These are phyloP conservation scores for Hypotaenidia philippensis DNA, from an alignment of 2,797 vertebrate species.

Conservation along the genomic window DNA sequence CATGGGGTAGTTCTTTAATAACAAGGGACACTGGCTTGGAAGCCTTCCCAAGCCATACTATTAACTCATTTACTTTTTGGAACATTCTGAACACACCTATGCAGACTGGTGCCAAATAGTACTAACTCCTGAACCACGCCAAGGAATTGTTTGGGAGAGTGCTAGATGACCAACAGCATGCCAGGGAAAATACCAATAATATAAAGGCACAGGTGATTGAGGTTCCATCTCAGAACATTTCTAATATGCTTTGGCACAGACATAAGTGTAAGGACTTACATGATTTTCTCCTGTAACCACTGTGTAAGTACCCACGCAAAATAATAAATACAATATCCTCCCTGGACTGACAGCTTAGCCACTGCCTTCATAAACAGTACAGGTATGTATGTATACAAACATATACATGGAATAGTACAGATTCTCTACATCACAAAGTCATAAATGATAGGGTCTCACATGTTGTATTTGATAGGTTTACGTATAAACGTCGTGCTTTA, in stretches of 20 bases:
- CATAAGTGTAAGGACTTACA: not conserved
- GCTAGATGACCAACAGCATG: not conserved
- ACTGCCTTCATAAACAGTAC: not conserved
- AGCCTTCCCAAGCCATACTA: not conserved
- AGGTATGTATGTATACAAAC: fast-evolving
- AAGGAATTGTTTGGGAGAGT: not conserved
- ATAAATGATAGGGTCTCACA: not conserved
- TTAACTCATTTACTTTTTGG: not conserved
- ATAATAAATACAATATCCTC: not conserved
- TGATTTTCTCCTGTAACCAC: not conserved
- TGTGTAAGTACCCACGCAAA: not conserved
- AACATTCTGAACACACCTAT: not conserved
- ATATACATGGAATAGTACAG: not conserved
- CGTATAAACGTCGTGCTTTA: not conserved
- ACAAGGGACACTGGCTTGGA: not conserved
- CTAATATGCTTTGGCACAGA: not conserved
- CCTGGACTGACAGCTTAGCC: not conserved
- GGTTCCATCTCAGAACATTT: not conserved
- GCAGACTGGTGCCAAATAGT: not conserved
- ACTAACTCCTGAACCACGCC: not conserved
- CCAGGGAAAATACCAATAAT: not conserved
- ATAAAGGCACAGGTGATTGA: not conserved
- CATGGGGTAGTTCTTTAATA: not conserved
- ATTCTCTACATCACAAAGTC: not conserved
- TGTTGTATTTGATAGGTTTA: not conserved